Percentiles rank a stretch among this genome's conserved stretches.
Evolutionary conservation across 2,797 vertebrate genomes (phyloP).

Genomic region (Onychomys torridus): DNA sequence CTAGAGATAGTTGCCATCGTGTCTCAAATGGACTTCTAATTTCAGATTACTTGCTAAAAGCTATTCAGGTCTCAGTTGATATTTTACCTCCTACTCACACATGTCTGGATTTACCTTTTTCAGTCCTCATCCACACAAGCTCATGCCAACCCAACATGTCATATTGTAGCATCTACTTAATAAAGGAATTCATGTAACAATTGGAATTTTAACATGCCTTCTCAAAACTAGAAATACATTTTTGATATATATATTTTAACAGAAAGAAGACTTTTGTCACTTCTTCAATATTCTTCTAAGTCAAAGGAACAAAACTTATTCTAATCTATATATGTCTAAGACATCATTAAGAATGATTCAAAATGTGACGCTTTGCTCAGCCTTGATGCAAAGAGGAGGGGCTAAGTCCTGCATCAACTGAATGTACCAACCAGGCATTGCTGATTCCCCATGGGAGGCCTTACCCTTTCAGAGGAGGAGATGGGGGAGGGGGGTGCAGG

Average conservation of each 20-base stretch:
- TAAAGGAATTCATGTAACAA: neutral
- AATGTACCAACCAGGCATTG: no score
- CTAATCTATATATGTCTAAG: neutral
- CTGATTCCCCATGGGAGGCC: no score
- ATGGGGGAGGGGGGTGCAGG: no score
- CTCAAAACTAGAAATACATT: neutral
- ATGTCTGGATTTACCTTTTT: constrained; percentile 49
- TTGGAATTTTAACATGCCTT: neutral
- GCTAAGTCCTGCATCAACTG: no score
- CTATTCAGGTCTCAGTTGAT: neutral
- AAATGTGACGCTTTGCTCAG: no score
- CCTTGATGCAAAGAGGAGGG: no score
- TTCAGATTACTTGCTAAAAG: constrained; percentile 1
- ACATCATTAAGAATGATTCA: neutral
- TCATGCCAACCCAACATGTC: neutral
- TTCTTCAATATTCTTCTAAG: neutral
- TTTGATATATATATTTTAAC: neutral
- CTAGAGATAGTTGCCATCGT: neutral
- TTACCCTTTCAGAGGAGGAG: no score
- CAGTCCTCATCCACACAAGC: neutral
- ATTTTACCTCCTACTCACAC: neutral
- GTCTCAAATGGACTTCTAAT: constrained; percentile 34
- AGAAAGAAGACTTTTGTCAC: neutral
- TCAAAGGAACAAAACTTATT: neutral
- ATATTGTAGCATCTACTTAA: neutral